These are phyloP conservation scores for Melikaiella ostensackeni DNA, from an alignment of 2,888 invertebrate genomes.

Conservation along the genomic window DNA sequence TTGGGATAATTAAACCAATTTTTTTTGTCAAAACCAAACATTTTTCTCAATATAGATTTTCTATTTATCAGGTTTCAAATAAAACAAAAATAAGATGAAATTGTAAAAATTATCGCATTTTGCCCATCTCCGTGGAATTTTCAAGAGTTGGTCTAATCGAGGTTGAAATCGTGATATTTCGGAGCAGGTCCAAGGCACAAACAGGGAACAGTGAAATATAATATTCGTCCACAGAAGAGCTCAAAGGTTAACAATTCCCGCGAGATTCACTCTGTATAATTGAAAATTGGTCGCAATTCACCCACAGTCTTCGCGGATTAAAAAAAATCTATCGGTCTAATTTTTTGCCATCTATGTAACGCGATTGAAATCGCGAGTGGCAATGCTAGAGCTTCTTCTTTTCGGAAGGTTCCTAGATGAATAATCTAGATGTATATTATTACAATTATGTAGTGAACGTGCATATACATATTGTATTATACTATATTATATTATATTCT, in stretches of 20 bases:
- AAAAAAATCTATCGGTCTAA: background rate
- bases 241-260: background rate
- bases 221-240: background rate
- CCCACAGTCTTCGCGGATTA: background rate
- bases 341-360: background rate
- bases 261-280: background rate
- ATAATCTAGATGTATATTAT: conserved; percentile 39
- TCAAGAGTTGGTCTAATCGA: background rate
- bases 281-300: background rate
- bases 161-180: conserved; percentile 1
- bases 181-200: background rate
- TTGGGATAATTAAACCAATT: no score
- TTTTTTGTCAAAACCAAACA: background rate
- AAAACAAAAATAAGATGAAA: background rate
- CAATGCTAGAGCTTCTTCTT: background rate
- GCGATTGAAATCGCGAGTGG: background rate
- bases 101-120: background rate
- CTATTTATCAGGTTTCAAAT: background rate
- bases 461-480: conserved; percentile 46
- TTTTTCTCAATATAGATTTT: background rate
- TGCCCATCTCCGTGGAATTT: background rate
- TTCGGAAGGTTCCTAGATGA: background rate
- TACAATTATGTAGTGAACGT: background rate
- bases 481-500: conserved; percentile 47
- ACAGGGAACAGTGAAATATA: background rate